Percentiles rank a stretch among this genome's conserved stretches.
Conservation (phyloP, 2,888 invertebrate species). For the Abrostola tripartita region DNA sequence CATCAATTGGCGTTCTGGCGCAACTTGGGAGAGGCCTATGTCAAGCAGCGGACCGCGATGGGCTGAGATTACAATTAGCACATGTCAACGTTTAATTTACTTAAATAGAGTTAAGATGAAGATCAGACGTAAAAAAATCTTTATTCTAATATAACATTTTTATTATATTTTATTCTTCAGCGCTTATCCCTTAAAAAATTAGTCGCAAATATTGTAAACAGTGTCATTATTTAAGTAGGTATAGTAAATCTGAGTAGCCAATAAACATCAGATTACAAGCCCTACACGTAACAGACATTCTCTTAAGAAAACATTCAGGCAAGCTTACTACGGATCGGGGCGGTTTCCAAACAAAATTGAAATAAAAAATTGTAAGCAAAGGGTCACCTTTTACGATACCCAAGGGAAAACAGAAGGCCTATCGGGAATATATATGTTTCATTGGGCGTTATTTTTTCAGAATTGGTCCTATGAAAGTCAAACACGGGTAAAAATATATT, state of each 20-base stretch:
- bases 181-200: no score
- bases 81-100: no score
- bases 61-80: no score
- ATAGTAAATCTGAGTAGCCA: conserved; percentile 41
- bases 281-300: conserved; percentile 33
- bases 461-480: not conserved
- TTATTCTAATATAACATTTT: no score
- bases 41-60: no score
- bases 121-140: no score
- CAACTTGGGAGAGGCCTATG: not conserved
- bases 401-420: not conserved
- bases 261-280: conserved; percentile 52
- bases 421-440: not conserved
- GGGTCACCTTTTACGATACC: conserved; percentile 4
- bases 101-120: no score
- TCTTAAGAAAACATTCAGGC: conserved; percentile 36
- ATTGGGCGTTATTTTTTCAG: not conserved
- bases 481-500: not conserved
- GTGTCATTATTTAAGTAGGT: conserved; percentile 37
- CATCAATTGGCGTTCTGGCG: not conserved
- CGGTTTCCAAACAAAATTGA: conserved; percentile 17
- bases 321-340: not conserved
- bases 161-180: no score
- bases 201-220: conserved; percentile 15
- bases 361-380: conserved; percentile 18